Evolutionary conservation across 2,113 vertebrate genomes (phyloP), one percentile per base, ranked within the genome.

Genomic region (Chroicocephalus ridibundus): DNA sequence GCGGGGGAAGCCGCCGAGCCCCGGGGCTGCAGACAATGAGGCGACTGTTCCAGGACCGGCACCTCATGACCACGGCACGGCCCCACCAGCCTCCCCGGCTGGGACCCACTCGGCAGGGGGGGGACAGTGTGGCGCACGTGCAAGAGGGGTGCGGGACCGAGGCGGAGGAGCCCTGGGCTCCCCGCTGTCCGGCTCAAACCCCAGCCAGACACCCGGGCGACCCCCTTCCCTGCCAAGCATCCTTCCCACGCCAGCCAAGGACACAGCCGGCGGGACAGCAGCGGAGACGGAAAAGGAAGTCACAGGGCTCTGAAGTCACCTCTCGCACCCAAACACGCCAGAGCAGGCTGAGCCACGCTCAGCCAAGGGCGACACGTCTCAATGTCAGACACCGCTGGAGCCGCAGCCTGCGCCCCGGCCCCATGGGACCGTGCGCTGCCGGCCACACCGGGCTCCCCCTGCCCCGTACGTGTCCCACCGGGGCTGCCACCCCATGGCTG

Each of bases 261-360:
- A 51, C 95, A 85, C 61, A 1, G 40, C n/a, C 8, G 2, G 38
- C 3, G 8, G 83, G 96, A 91, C 69, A 47, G 64, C 29, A 1
- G 19, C 3, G 0, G 65, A 93, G 72, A 89, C 2, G 0, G 89
- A 91, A 95, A 93, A 94, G 89, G 72, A 95, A 97, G 91, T 95
- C 96, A 96, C 96, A 96, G 89, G 94, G 81, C 65, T 89, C 93
- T 97, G 93, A 96, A 97, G 93, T 96, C 93, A 93, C 86, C 70
- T 91, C 83, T 86, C 69, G 5, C 82, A 79, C 89, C 72, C 94
- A 78, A 94, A 84, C 83, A 92, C 13, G 0, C 74, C 55, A 36
- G 51, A 93, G 91, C 88, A 46, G 79, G 3, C 82, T 68, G 84
- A 94, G 88, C 79, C 58, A 74, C 2, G 0, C 65, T 64, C 72